These are phyloP conservation scores for Spilarctia lutea DNA, from an alignment of 2,888 invertebrate species.

Conservation along the genomic window DNA sequence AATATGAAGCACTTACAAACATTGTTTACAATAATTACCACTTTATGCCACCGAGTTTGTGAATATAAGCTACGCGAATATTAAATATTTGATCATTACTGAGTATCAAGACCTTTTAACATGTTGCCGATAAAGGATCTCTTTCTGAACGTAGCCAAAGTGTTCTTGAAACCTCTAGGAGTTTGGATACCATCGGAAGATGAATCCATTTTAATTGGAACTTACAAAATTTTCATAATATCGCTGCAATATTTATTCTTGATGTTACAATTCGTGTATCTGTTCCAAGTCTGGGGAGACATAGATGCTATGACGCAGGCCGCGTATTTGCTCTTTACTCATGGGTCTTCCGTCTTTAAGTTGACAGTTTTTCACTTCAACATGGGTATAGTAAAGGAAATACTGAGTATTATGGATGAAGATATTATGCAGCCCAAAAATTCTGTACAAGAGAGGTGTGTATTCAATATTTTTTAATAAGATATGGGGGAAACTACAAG, in stretches of 20 bases:
- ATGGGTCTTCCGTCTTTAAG: conserved; percentile 78
- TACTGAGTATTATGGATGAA: conserved; percentile 69
- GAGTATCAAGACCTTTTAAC: neutral
- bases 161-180: conserved; percentile 75
- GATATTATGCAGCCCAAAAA: conserved; percentile 67
- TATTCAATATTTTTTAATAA: neutral
- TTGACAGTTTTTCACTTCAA: conserved; percentile 73
- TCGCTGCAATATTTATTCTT: conserved; percentile 71
- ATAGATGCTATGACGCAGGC: conserved; percentile 77
- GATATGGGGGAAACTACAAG: too few relatives aligned
- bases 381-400: conserved; percentile 57
- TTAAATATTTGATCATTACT: neutral
- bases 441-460: conserved; percentile 66
- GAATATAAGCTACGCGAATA: neutral
- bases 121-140: conserved; percentile 61
- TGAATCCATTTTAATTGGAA: conserved; percentile 56
- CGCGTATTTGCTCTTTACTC: conserved; percentile 75
- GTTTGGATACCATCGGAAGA: conserved; percentile 70
- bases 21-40: neutral
- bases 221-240: conserved; percentile 68
- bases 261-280: conserved; percentile 74
- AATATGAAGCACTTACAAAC: neutral
- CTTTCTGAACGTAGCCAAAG: conserved; percentile 73
- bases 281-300: conserved; percentile 76
- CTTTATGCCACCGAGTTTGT: neutral